phyloP scores from a whole-genome alignment of 2,797 vertebrate genomes.

The Phoebastria nigripes region DNA sequence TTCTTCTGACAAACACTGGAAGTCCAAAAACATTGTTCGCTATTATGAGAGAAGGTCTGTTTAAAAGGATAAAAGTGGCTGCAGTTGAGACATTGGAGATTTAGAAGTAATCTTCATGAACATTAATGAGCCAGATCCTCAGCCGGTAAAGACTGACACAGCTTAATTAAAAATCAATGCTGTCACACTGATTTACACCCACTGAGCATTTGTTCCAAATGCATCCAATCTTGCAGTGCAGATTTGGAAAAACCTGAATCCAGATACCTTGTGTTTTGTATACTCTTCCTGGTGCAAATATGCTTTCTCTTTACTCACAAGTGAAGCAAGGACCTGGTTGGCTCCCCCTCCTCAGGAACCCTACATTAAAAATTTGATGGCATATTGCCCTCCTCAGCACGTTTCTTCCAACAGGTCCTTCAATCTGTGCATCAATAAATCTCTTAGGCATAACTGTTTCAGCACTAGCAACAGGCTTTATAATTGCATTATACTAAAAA shows the following conservation, averaged over 20 bases:
- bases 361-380: too few species aligned
- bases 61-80: neutral
- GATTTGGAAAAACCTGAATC: neutral
- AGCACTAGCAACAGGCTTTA: neutral
- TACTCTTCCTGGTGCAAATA: neutral
- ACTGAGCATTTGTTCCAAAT: neutral
- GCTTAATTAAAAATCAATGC: neutral
- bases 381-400: neutral
- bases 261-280: rapidly evolving
- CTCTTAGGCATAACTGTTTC: neutral
- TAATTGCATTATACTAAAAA: neutral
- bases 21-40: neutral
- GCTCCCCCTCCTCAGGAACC: neutral
- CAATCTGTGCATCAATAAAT: neutral
- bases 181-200: neutral
- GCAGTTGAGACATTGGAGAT: neutral
- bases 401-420: neutral
- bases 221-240: neutral
- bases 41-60: neutral
- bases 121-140: neutral
- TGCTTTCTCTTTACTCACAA: neutral
- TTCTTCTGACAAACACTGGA: neutral
- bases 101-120: neutral
- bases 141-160: neutral
- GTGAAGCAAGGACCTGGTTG: neutral